Percentiles rank a stretch among this genome's conserved stretches.
Conservation (phyloP, 2,888 invertebrate genomes). For the Ophioninae sp. region DNA sequence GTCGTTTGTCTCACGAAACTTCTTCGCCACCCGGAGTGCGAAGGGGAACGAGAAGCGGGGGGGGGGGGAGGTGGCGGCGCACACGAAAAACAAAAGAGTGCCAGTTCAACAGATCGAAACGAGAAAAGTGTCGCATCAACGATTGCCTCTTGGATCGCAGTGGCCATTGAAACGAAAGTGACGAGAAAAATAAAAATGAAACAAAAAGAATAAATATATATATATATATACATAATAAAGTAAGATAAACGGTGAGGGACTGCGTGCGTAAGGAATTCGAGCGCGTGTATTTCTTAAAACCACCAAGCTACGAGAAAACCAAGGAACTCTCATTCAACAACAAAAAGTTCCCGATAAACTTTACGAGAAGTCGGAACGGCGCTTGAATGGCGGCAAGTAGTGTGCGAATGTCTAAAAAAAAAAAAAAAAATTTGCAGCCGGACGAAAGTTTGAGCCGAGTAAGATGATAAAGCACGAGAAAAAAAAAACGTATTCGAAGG, state of each 20-base stretch:
- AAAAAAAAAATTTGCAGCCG: slow-evolving; percentile 21
- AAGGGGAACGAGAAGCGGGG: no score
- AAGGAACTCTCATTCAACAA: neutral
- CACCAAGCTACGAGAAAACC: neutral
- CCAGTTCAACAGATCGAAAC: slow-evolving; percentile 22
- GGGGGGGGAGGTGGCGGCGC: no score
- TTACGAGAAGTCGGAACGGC: neutral
- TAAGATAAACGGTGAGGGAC: slow-evolving; percentile 26
- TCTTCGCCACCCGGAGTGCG: no score
- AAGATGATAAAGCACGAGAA: slow-evolving; percentile 9
- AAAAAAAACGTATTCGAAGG: slow-evolving; percentile 9
- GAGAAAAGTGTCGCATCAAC: neutral
- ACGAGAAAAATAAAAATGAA: no score
- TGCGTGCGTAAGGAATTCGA: neutral
- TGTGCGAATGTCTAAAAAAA: neutral
- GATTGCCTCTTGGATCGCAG: neutral
- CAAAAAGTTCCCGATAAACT: neutral
- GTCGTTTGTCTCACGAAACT: slow-evolving; percentile 26
- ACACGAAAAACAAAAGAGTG: slow-evolving; percentile 17
- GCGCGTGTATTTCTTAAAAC: no score
- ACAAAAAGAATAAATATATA: neutral
- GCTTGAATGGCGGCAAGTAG: neutral
- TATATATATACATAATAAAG: slow-evolving; percentile 1
- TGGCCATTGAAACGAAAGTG: slow-evolving; percentile 8
- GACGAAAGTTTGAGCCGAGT: neutral